Conservation (phyloP, 2,888 invertebrate genomes). For the Heterodera filipjevi region DNA sequence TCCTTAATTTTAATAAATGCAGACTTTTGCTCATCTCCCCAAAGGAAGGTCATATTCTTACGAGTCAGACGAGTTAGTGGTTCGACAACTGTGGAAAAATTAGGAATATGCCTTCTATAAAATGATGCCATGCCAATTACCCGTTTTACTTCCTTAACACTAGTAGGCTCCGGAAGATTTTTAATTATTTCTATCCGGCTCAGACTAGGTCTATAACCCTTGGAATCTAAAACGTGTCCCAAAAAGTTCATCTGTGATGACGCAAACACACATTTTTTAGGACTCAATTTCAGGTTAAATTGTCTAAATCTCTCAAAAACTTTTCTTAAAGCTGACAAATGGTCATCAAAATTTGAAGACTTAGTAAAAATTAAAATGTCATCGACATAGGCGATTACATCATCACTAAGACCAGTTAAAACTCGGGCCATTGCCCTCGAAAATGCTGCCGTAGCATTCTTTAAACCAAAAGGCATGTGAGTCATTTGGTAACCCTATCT, state of each 20-base stretch:
- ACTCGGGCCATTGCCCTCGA: conserved; percentile 30
- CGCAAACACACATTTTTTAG: conserved; percentile 40
- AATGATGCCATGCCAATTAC: conserved; percentile 48
- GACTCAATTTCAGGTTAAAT: conserved; percentile 37
- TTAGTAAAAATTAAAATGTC: conserved; percentile 26
- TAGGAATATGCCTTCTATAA: conserved; percentile 37
- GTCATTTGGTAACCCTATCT: conserved; percentile 39
- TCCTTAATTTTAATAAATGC: conserved; percentile 5
- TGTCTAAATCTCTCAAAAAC: conserved; percentile 23
- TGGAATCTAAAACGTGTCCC: conserved; percentile 37
- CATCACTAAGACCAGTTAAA: conserved; percentile 23
- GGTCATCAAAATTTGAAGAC: conserved; percentile 10
- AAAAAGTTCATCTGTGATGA: conserved; percentile 32
- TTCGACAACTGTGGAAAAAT: conserved; percentile 40
- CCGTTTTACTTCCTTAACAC: conserved; percentile 37
- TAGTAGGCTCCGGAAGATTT: conserved; percentile 38
- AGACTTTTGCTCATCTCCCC: conserved; percentile 34
- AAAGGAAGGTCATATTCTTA: conserved; percentile 42
- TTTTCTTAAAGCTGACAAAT: neutral
- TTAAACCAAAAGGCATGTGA: conserved; percentile 38
- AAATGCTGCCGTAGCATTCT: conserved; percentile 37
- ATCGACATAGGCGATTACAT: conserved; percentile 34
- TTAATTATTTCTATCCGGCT: conserved; percentile 36
- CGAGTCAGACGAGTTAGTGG: conserved; percentile 47
- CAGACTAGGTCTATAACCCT: conserved; percentile 32